Percentiles rank a stretch among this genome's conserved stretches.
Evolutionary conservation across 53 echinoderm and acorn worm genomes (phyloP).

Genomic region (Hippasteria phrygiana): DNA sequence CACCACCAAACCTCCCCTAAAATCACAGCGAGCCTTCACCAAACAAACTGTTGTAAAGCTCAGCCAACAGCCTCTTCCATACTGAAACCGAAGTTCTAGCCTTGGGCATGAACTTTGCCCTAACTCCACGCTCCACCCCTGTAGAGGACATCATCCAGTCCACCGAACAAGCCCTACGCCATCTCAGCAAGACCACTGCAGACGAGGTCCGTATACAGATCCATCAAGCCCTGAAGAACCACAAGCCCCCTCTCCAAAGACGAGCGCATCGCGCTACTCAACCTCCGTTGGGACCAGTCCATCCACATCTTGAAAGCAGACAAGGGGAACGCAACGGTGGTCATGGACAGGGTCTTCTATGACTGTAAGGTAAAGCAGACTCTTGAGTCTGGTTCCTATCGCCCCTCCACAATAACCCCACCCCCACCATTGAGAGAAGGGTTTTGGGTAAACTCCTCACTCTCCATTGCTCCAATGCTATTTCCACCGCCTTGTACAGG

Average conservation of each 20-base stretch:
- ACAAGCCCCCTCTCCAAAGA: constrained; percentile 46
- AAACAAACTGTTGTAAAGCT: constrained; percentile 39
- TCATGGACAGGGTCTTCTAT: constrained; percentile 53
- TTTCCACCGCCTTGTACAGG: background rate
- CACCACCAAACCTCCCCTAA: constrained; percentile 9
- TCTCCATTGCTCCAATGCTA: background rate
- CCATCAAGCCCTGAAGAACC: constrained; percentile 19
- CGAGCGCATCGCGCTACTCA: constrained; percentile 28
- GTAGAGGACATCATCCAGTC: constrained; percentile 43
- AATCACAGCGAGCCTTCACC: background rate
- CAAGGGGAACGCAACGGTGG: constrained; percentile 63
- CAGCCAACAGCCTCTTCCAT: constrained; percentile 21
- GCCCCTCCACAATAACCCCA: constrained; percentile 8
- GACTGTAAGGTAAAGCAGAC: constrained; percentile 3
- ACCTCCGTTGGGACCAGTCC: constrained; percentile 36
- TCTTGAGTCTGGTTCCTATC: background rate
- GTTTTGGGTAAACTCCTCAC: background rate
- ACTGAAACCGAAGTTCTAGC: constrained; percentile 27
- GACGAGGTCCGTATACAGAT: constrained; percentile 46
- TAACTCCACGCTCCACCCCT: constrained; percentile 4
- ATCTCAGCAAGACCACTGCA: constrained; percentile 33
- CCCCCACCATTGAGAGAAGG: background rate
- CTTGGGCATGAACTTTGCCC: constrained; percentile 49
- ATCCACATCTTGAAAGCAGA: constrained; percentile 59
- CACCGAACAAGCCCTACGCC: background rate